Base-by-base conservation (phyloP, 2,113 vertebrate species). In the Myxocyprinus asiaticus region DNA sequence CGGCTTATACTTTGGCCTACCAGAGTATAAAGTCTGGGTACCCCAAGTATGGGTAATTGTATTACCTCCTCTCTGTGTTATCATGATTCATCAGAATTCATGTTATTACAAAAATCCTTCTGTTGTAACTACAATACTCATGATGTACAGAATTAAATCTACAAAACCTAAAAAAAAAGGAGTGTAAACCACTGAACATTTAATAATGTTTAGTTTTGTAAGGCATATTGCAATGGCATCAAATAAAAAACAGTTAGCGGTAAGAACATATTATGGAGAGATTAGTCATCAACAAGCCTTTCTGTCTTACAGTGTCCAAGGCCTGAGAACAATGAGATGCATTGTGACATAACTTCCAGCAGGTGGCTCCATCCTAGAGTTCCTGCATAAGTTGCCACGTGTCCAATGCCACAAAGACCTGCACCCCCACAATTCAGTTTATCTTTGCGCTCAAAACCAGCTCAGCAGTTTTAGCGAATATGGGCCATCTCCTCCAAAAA, bases 401-500 rank as follows among this genome's bases (percentile, higher is more conserved):
- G 50, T 59, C 69, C 17, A 51, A 12, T 58, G 48, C 64, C 7
- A 5, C 0, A n/a, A 14, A 74, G 48, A 65, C 17, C 10, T 14
- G 14, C 22, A 33, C 48, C 43, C 45, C 42, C 12, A 65, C 11
- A 33, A 33, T 33, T 33, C 22, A 33, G 22, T 33, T 33, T n/a
- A 61, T 42, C 64, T 44, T 76, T 81, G 83, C 74, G 73, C 76
- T 62, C 11, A 22, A 76, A 70, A 67, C 68, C 68, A 69, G 44
- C 44, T 33, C 7, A 42, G 2, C 55, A 17, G 9, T 68, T 85
- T 92, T 90, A 95, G 87, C 94, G 91, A 65, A 95, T 95, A 75
- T 90, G 90, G 12, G 94, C 90, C 93, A 94, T 94, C 64, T 94
- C 93, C 15, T 94, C 94, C 81, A 94, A 84, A 65, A 91, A 91